Conservation (phyloP, 2,888 invertebrate species). For the Elgonia sp. region DNA sequence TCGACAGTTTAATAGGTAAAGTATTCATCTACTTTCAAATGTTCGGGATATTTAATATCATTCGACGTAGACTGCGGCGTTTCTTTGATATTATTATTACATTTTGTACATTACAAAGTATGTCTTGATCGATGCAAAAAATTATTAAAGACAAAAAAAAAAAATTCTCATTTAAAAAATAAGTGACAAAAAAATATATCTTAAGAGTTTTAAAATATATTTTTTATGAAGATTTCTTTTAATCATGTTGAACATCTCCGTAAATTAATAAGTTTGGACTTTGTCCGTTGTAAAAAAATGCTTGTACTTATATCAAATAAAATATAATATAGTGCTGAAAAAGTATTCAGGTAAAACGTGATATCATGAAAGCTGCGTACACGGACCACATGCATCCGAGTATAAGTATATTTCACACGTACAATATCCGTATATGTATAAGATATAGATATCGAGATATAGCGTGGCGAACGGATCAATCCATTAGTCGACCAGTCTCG, state of each 20-base stretch:
- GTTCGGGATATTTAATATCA: conserved; percentile 45
- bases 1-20: conserved; percentile 67
- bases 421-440: conserved; percentile 75
- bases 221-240: too few relatives aligned
- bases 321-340: conserved; percentile 23
- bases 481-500: conserved; percentile 83
- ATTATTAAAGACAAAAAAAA: too few relatives aligned
- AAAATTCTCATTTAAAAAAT: too few relatives aligned
- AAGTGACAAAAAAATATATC: too few relatives aligned
- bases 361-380: conserved; percentile 65
- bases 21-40: conserved; percentile 49
- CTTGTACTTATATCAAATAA: conserved; percentile 26
- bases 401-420: conserved; percentile 68
- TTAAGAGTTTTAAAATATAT: too few relatives aligned
- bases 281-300: conserved; percentile 5
- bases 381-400: conserved; percentile 49
- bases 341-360: conserved; percentile 56
- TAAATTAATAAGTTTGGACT: not conserved
- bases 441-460: conserved; percentile 82
- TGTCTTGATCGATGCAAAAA: too few relatives aligned
- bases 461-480: conserved; percentile 82
- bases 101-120: too few relatives aligned
- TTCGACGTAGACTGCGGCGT: not conserved
- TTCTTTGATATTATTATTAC: conserved; percentile 15
- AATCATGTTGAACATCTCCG: too few relatives aligned